Evolutionary conservation across 2,113 vertebrate genomes (phyloP), one percentile per base, ranked within the genome.

Genomic region (Fregetta grallaria): DNA sequence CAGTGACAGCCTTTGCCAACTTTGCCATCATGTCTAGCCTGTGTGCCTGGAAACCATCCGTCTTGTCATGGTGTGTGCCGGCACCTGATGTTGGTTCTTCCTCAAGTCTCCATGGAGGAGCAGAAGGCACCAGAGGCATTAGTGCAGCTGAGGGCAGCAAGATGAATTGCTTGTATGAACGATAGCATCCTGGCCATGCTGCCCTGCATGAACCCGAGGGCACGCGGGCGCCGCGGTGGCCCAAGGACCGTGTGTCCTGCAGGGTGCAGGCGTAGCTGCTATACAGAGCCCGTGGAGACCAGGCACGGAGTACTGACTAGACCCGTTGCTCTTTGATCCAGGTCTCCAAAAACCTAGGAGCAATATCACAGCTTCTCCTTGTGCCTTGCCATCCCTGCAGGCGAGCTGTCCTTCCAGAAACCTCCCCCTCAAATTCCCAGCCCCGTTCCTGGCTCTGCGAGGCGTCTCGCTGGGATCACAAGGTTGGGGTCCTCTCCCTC

Each of bases 221-320:
- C 15, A 10, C 55, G 2, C 0, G 1, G 32, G 7, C 36, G 2
- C 22, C 0, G 3, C 0, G 3, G 20, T 67, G 75, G 22, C 49
- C 84, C 0, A 0, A 61, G 62, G 72, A 38, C 44, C 18, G 1
- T 0, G 2, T 44, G n/a, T 40, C 11, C 53, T 58, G 15, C 53
- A 59, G 18, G 25, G 11, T 25, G 29, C 4, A 26, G 18, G 15
- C 3, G 6, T 25, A 38, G 34, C 25, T 75, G 81, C 58, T 52
- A 4, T 34, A 14, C 11, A 23, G 30, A 52, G 23, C 65, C 23
- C 1, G 0, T 23, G n/a, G 32, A 50, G n/a, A 66, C 3, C 0
- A 0, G 26, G 11, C 32, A 52, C 3, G 1, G 36, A 11, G 10
- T 25, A 7, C 23, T 10, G 4, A 22, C 9, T 12, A 36, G 13